Base-by-base conservation (phyloP, 2,797 vertebrate species). In the Myotis myotis region DNA sequence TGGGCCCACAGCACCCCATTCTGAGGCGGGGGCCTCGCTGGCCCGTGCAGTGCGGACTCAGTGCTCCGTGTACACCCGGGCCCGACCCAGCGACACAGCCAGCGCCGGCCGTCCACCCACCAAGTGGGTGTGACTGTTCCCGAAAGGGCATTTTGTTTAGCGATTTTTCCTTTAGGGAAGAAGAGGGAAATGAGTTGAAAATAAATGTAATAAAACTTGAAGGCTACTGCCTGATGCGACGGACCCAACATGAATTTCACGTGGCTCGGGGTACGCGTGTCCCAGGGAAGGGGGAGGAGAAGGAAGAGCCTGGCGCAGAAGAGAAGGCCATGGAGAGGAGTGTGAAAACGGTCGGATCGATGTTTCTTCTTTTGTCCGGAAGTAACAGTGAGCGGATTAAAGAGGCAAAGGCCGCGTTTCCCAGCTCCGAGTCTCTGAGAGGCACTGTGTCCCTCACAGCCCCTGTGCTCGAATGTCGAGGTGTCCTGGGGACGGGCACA, bases 161-260 rank as follows among this genome's bases (percentile, higher is more conserved):
- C 81, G 93, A 86, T 94, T 97, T 96, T 93, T 44, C 92, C 98
- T 96, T 75, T 13, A 33, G 98, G 98, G 97, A 96, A 95, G 98
- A 98, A 96, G 94, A 97, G 98, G 98, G 97, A 98, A 98, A 97
- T 97, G 90, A 97, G 86, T 88, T 96, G 87, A 86, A 96, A 94
- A 97, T 96, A 96, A 97, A 41, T 95, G 90, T 97, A 97, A 97
- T 98, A 97, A 95, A 97, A 97, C 0, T 76, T 83, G 92, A 98
- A 97, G 95, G 94, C 68, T 76, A 74, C 70, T 92, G 57, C 74
- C 97, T 96, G 75, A 96, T 92, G 51, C 78, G 87, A 87, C 1
- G 1, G 96, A 95, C 95, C 95, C 91, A 95, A 62, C 89, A 94
- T 97, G 96, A 94, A 93, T 94, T 97, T 96, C 95, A 96, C 97